These are phyloP conservation scores for Heliocidaris tuberculata DNA, from an alignment of 35 echinoderm and acorn worm genomes.

Conservation along the genomic window DNA sequence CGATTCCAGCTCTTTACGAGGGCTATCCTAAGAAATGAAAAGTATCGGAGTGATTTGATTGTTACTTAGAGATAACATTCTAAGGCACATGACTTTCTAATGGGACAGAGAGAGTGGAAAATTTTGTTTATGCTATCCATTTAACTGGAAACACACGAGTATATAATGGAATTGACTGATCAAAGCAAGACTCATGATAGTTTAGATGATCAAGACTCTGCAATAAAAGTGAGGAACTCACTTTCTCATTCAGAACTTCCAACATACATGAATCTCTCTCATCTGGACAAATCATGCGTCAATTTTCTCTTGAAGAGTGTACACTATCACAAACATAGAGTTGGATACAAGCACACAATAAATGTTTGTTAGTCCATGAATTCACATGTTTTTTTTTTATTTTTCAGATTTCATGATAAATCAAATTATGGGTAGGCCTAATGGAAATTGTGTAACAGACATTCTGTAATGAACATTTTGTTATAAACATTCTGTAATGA, in stretches of 20 bases:
- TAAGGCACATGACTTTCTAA: background rate
- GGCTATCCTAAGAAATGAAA: background rate
- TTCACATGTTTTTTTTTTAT: no score
- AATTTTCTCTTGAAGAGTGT: no score
- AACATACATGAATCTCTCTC: background rate
- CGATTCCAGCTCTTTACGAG: background rate
- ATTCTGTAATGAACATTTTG: no score
- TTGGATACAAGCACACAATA: no score
- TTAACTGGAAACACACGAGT: background rate
- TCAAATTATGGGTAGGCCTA: no score
- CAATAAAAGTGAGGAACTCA: background rate
- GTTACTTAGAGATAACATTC: background rate
- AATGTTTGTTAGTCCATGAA: no score
- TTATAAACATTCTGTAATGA: no score
- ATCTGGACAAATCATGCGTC: no score
- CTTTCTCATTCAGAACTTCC: background rate
- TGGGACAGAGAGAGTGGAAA: background rate
- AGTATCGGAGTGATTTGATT: background rate
- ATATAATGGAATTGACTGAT: background rate
- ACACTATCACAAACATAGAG: no score
- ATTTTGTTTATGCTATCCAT: background rate
- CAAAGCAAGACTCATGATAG: background rate
- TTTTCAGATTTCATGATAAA: no score
- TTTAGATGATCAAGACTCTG: background rate
- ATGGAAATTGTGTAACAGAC: no score